A percentile compares a stretch with the other conserved stretches of the same genome.
These are phyloP conservation scores for Bubo blakistoni DNA, from an alignment of 2,113 vertebrate species.

Conservation along the genomic window DNA sequence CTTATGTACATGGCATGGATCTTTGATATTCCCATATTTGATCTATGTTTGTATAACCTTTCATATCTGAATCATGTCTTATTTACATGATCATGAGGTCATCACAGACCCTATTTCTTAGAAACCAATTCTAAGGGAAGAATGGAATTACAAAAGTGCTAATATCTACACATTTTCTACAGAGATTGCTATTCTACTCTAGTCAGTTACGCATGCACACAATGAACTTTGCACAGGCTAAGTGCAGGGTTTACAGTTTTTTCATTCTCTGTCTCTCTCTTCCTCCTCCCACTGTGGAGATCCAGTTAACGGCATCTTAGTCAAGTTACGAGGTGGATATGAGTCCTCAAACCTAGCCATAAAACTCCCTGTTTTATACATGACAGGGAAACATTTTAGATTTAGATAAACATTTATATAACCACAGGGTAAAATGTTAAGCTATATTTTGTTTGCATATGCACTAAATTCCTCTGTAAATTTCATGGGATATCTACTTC, in stretches of 20 bases:
- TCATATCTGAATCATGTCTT: neutral
- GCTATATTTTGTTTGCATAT: neutral
- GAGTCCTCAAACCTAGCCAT: neutral
- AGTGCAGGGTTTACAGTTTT: neutral
- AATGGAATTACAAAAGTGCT: neutral
- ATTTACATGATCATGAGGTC: neutral
- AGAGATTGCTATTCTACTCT: neutral
- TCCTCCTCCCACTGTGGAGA: neutral
- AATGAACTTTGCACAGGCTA: neutral
- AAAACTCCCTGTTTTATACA: neutral
- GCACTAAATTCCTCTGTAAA: neutral
- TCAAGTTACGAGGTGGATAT: neutral
- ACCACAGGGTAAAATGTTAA: neutral
- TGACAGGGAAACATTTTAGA: neutral
- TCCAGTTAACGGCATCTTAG: neutral
- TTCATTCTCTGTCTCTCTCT: neutral
- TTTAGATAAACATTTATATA: neutral
- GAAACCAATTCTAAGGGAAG: neutral
- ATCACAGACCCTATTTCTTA: neutral
- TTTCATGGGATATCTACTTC: neutral
- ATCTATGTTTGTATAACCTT: neutral
- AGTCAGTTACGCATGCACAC: neutral
- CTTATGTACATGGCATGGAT: neutral
- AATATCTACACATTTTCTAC: neutral
- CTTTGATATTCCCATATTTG: neutral